Conservation (phyloP, 2,797 vertebrate species). For the Dallia pectoralis region DNA sequence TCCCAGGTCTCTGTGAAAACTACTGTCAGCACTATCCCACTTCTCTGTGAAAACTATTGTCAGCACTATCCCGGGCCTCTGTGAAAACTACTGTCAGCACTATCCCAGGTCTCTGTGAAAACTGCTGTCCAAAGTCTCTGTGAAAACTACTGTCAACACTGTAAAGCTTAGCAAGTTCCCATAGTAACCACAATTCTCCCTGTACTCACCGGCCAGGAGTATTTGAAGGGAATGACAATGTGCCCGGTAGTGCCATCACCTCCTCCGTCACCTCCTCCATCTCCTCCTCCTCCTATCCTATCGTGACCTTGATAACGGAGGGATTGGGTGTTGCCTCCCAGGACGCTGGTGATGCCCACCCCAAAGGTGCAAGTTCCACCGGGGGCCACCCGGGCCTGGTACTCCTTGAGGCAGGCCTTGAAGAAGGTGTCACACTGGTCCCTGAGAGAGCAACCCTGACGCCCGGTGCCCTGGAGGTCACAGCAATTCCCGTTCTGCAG, state of each 20-base stretch:
- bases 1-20: too few relatives aligned
- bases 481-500: slow-evolving; percentile 77
- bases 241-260: slow-evolving; percentile 63
- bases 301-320: slow-evolving; percentile 59
- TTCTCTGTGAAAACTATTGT: background rate
- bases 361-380: slow-evolving; percentile 77
- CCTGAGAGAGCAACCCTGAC: slow-evolving; percentile 65
- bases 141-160: background rate
- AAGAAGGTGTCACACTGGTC: slow-evolving; percentile 80
- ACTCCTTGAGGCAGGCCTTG: slow-evolving; percentile 81
- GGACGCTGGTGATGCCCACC: slow-evolving; percentile 65
- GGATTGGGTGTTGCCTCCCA: slow-evolving; percentile 75
- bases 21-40: too few relatives aligned
- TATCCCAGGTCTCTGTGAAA: slow-evolving; percentile 41
- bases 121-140: slow-evolving; percentile 34
- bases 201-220: slow-evolving; percentile 82
- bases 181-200: slow-evolving; percentile 60
- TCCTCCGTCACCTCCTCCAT: slow-evolving; percentile 41
- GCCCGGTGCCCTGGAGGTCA: slow-evolving; percentile 61
- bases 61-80: slow-evolving; percentile 35
- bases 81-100: background rate
- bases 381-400: slow-evolving; percentile 73
- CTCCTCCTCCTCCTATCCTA: slow-evolving; percentile 33
- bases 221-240: slow-evolving; percentile 79
- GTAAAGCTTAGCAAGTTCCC: slow-evolving; percentile 63